Percentiles rank a stretch among this genome's conserved stretches.
These are phyloP conservation scores for Ursus arctos DNA, from an alignment of 2,113 vertebrate species.

Conservation along the genomic window DNA sequence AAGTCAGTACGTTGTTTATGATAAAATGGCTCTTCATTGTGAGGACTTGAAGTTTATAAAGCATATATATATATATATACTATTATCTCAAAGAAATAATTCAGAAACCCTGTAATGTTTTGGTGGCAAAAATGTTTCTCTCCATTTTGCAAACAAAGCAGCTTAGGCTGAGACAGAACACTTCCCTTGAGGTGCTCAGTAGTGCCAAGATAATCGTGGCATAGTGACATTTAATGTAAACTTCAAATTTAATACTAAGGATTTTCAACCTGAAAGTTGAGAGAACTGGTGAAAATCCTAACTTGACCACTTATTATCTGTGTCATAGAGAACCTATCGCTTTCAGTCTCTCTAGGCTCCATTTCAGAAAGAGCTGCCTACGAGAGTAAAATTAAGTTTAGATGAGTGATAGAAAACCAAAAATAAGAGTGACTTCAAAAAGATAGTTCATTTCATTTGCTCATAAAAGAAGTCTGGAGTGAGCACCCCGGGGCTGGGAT, in stretches of 20 bases:
- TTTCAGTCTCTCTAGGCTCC: background rate
- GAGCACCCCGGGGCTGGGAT: background rate
- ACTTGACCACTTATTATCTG: background rate
- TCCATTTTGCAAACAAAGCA: background rate
- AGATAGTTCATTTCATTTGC: background rate
- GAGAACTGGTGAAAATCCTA: constrained; percentile 28
- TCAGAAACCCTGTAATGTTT: background rate
- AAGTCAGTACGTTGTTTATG: background rate
- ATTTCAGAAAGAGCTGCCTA: constrained; percentile 42
- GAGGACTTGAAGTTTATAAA: background rate
- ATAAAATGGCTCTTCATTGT: constrained; percentile 14
- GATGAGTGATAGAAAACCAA: background rate
- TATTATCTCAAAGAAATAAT: background rate
- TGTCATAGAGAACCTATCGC: background rate
- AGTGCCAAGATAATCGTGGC: background rate
- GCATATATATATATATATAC: background rate
- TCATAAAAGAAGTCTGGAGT: background rate
- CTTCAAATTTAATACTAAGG: constrained; percentile 55
- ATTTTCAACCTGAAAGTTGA: background rate
- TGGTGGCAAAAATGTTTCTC: background rate
- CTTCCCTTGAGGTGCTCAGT: background rate
- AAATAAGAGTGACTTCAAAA: constrained; percentile 6
- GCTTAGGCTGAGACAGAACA: background rate
- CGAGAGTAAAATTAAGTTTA: constrained; percentile 42
- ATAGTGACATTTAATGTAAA: background rate